phyloP scores from a whole-genome alignment of 2,113 vertebrate genomes.

The Hemiprocne comata region DNA sequence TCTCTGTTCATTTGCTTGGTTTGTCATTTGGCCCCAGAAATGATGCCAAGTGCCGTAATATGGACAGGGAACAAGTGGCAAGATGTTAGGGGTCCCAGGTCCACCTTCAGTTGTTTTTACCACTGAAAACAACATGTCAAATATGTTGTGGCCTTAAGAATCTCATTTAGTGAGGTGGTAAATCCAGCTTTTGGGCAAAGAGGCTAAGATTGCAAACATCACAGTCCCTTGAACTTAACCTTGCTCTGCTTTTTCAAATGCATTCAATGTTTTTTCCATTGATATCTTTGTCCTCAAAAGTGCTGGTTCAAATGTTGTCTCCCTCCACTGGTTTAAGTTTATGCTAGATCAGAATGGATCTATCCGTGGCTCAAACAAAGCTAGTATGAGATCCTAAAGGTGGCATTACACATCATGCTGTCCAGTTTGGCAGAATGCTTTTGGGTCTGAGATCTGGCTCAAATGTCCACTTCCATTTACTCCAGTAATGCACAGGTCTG shows the following conservation, averaged over 20 bases:
- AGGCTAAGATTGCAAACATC: not conserved
- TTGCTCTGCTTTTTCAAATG: not conserved
- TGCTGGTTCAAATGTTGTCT: not conserved
- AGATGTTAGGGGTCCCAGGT: not conserved
- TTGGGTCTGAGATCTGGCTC: not conserved
- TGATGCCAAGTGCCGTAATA: not conserved
- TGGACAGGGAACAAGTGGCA: not conserved
- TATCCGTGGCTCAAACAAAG: not conserved
- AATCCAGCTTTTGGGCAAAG: not conserved
- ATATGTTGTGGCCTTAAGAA: not conserved
- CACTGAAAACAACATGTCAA: not conserved
- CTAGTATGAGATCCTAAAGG: not conserved
- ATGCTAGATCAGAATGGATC: not conserved
- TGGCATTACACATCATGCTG: not conserved
- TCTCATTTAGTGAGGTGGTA: not conserved
- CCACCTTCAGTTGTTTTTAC: not conserved
- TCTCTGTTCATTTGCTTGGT: not conserved
- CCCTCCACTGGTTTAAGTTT: not conserved
- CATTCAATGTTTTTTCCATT: not conserved
- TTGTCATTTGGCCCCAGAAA: not conserved
- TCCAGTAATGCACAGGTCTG: not conserved
- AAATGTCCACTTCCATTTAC: not conserved
- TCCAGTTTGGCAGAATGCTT: not conserved
- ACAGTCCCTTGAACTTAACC: not conserved
- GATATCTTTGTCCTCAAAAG: not conserved